Percentiles rank a stretch among this genome's conserved stretches.
These are phyloP conservation scores for Dipodomys spectabilis DNA, from an alignment of 2,113 vertebrate genomes.

Conservation along the genomic window DNA sequence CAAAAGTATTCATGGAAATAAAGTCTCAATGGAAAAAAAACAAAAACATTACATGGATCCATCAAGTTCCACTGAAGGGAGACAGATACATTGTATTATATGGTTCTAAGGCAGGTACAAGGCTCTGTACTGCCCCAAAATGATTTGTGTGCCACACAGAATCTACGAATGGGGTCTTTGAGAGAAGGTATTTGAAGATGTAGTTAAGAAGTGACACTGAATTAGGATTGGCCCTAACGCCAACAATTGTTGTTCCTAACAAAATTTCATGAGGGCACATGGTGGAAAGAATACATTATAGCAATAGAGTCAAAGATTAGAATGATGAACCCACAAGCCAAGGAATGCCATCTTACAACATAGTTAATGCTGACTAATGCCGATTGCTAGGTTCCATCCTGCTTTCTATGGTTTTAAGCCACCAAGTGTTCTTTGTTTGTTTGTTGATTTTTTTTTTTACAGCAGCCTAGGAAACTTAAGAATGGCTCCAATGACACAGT, in stretches of 20 bases:
- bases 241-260: not conserved
- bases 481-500: not conserved
- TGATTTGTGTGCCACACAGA: not conserved
- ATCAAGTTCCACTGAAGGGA: not conserved
- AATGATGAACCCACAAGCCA: not conserved
- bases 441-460: too few species aligned
- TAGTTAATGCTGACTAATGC: not conserved
- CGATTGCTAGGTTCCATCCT: not conserved
- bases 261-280: not conserved
- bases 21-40: not conserved
- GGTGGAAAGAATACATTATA: not conserved
- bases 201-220: not conserved
- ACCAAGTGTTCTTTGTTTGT: not conserved
- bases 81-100: not conserved
- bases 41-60: not conserved
- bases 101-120: not conserved
- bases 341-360: not conserved
- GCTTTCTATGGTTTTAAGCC: not conserved
- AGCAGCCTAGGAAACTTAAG: not conserved
- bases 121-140: not conserved
- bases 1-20: not conserved
- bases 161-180: not conserved
- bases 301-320: not conserved
- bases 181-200: not conserved
- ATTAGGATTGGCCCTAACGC: not conserved